Percentiles rank a stretch among this genome's conserved stretches.
These are phyloP conservation scores for Reinhardtius hippoglossoides DNA, from an alignment of 2,113 vertebrate species.

Conservation along the genomic window DNA sequence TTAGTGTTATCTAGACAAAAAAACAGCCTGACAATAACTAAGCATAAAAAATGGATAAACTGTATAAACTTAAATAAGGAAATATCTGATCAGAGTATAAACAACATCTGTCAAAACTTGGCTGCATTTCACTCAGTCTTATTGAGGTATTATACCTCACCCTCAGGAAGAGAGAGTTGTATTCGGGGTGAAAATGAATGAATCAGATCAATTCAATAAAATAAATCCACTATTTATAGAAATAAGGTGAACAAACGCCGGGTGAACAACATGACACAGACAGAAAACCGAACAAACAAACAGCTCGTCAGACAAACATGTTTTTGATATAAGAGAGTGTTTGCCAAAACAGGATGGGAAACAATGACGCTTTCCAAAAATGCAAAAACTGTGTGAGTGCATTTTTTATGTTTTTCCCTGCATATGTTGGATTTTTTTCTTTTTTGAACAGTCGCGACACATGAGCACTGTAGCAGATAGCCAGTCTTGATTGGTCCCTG, in stretches of 20 bases:
- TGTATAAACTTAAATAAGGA: too few relatives aligned
- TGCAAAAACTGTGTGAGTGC: conserved; percentile 5
- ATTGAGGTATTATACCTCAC: too few relatives aligned
- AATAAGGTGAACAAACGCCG: not conserved
- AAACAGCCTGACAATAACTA: too few relatives aligned
- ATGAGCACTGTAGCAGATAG: conserved; percentile 34
- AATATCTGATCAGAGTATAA: too few relatives aligned
- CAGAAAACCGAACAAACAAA: conserved; percentile 1
- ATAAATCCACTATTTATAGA: too few relatives aligned
- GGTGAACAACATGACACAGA: not conserved
- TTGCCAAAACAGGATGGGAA: conserved; percentile 18
- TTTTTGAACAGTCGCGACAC: conserved; percentile 33
- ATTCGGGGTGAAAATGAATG: not conserved
- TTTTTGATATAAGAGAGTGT: not conserved
- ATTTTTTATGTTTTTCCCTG: not conserved
- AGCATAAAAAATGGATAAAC: too few relatives aligned
- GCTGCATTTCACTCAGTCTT: too few relatives aligned
- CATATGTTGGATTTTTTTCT: conserved; percentile 33
- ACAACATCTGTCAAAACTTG: not conserved
- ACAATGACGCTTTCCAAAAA: conserved; percentile 14
- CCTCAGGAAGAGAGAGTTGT: not conserved
- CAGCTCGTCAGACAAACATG: conserved; percentile 25
- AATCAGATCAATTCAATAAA: too few relatives aligned
- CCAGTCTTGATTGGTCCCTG: conserved; percentile 74
- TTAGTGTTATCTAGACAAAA: too few relatives aligned